Evolutionary conservation across 1,140 invertebrate species (phyloP).

Genomic region (Vanessa tameamea): DNA sequence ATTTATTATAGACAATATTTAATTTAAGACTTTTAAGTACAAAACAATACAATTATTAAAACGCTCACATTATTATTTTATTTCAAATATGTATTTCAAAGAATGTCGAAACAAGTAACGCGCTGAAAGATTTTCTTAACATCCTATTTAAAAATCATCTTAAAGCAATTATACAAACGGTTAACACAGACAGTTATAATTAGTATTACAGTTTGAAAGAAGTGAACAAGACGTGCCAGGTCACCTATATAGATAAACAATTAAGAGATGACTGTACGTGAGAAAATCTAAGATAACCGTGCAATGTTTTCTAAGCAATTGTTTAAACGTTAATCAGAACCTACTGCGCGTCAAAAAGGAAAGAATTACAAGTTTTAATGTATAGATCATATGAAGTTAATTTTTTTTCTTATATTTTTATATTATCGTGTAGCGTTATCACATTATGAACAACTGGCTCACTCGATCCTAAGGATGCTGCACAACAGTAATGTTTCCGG

Average conservation of each 20-base stretch:
- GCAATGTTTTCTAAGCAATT: conserved; percentile 29
- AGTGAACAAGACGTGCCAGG: conserved; percentile 28
- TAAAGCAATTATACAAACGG: conserved; percentile 12
- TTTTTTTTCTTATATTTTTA: too few species aligned
- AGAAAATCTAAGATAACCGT: conserved; percentile 33
- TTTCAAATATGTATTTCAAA: too few species aligned
- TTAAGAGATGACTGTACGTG: conserved; percentile 36
- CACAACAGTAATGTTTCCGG: too few species aligned
- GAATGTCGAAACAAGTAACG: not conserved
- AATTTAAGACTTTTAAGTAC: too few species aligned
- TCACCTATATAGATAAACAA: conserved; percentile 48
- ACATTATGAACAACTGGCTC: too few species aligned
- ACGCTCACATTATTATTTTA: too few species aligned
- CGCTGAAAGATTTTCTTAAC: not conserved
- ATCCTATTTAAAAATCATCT: conserved; percentile 7
- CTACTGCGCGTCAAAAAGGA: conserved; percentile 19
- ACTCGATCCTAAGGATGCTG: too few species aligned
- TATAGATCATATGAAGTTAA: too few species aligned
- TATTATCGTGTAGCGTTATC: too few species aligned
- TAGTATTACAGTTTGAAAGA: conserved; percentile 7
- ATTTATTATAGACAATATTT: too few species aligned
- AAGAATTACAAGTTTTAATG: not conserved
- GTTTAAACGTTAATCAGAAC: conserved; percentile 18
- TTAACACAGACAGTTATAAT: conserved; percentile 8
- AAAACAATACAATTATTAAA: too few species aligned